Percentiles rank a stretch among this genome's conserved stretches.
phyloP scores from a whole-genome alignment of 2,113 vertebrate species.

The Gymnobelideus leadbeateri region DNA sequence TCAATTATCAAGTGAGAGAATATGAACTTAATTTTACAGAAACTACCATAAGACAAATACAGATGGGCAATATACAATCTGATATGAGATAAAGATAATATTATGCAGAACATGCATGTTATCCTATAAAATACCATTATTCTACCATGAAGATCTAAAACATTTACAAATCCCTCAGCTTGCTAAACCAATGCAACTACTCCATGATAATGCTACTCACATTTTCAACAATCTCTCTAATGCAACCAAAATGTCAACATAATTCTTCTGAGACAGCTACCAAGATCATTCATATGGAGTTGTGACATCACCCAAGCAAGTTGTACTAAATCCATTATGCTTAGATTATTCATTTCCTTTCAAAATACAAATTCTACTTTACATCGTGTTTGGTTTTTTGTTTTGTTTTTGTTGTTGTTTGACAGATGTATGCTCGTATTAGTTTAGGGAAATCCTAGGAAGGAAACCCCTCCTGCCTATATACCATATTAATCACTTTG shows the following conservation, averaged over 20 bases:
- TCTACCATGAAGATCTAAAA: neutral
- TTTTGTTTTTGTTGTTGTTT: no score
- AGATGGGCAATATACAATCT: neutral
- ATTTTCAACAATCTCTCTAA: neutral
- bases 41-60: neutral
- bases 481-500: neutral
- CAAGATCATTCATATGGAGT: neutral
- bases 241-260: neutral
- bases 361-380: neutral
- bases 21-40: neutral
- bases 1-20: neutral
- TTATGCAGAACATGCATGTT: neutral
- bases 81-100: neutral
- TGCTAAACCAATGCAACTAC: neutral
- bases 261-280: neutral
- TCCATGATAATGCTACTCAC: neutral
- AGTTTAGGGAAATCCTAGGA: neutral
- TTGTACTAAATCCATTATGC: neutral
- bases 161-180: neutral
- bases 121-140: neutral
- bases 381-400: no score
- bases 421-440: neutral
- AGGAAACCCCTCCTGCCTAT: neutral
- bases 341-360: neutral
- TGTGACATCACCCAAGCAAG: neutral